Evolutionary conservation across 2,888 invertebrate genomes (phyloP), one percentile per base, ranked within the genome.

Genomic region (Caenorhabditis panamensis): DNA sequence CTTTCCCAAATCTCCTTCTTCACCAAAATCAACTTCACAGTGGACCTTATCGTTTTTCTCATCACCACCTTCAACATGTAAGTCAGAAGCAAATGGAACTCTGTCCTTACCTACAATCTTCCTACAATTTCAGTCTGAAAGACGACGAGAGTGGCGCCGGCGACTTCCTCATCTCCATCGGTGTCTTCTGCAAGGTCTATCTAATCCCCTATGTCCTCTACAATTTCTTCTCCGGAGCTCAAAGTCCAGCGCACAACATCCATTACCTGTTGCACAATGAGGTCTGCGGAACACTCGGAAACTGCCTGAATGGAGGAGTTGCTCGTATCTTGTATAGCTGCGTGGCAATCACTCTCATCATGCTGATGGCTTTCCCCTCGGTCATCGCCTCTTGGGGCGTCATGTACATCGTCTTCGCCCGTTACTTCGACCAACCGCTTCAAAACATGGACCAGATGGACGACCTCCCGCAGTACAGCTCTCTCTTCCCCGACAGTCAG

Each of bases 151-250:
- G 66, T 28, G 75, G 75, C 36, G 75, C 75, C 59, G 66, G 66
- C 11, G 75, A 75, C 47, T 75, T 75, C 61, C 59, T 75, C 53
- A 66, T 75, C 28, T 75, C 75, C 13, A 75, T 66, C 26, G 75
- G 75, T 1, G 75, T 75, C 11, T 75, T 75, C 54, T 75, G 75
- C 75, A 75, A 75, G 47, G 53, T 75, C 66, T 75, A 75, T 51
- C 47, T 75, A n/a, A 66, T 75, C 24, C 75, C 75, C 16, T 75
- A 75, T 37, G 44, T 75, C 11, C 61, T 75, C 44, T 75, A 75
- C 75, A 75, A 66, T 22, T 75, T 75, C 66, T 66, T 75, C 37
- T 66, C 75, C 20, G 75, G 75, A 22, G 26, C 20, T 20, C 59
- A 75, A 24, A 66, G 66, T 37, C 75, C 75, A 8, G 75, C 66